Evolutionary conservation across 2,113 vertebrate genomes (phyloP).

Genomic region (Brachyhypopomus occidentalis): DNA sequence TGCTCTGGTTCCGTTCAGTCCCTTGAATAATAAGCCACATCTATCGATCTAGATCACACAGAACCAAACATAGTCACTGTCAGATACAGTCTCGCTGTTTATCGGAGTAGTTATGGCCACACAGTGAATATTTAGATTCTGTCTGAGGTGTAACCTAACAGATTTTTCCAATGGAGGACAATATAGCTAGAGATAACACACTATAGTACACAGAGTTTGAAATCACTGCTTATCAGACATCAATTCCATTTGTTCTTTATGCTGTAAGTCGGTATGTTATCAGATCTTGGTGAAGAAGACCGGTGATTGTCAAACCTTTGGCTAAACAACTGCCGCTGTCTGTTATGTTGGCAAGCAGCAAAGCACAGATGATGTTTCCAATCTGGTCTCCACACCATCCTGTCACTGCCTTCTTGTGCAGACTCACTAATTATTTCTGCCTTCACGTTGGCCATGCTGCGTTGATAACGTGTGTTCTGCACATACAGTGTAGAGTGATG

Average conservation of each 20-base stretch:
- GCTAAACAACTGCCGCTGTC: background rate
- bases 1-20: background rate
- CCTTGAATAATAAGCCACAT: background rate
- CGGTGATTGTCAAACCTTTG: background rate
- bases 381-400: background rate
- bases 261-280: background rate
- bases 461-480: no score
- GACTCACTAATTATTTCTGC: no score
- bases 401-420: background rate
- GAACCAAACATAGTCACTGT: constrained; percentile 7
- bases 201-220: constrained; percentile 47
- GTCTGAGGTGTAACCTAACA: background rate
- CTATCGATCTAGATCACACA: constrained; percentile 8
- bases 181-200: background rate
- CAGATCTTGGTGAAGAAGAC: background rate
- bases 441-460: no score
- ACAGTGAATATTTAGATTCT: background rate
- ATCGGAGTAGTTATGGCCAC: background rate
- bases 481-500: no score
- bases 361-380: background rate
- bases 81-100: background rate
- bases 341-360: background rate
- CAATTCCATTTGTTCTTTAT: background rate
- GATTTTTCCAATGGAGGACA: background rate
- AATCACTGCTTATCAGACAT: background rate